Percentiles rank a stretch among this genome's conserved stretches.
Evolutionary conservation across 1,140 invertebrate genomes (phyloP).

Genomic region (Penaeus japonicus): DNA sequence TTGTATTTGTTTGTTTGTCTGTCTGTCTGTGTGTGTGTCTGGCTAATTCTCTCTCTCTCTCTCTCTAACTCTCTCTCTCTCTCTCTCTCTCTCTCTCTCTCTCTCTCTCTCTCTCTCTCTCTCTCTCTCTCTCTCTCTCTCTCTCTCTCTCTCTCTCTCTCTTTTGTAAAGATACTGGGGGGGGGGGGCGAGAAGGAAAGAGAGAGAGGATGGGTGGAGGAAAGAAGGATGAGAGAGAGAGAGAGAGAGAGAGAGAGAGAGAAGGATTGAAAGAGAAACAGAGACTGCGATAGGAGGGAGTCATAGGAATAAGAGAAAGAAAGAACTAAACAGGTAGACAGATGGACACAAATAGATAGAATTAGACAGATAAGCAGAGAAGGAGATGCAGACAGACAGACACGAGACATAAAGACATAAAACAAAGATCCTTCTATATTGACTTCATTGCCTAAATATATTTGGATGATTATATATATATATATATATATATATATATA

Average conservation of each 20-base stretch:
- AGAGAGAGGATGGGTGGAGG: neutral
- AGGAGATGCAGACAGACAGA: no score
- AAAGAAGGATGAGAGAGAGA: neutral
- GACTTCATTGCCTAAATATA: no score
- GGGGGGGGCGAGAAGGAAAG: neutral
- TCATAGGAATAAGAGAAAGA: no score
- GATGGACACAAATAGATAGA: no score
- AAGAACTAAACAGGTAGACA: no score
- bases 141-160: neutral
- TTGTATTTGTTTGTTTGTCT: neutral
- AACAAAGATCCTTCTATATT: no score
- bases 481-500: no score
- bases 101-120: slow-evolving; percentile 15
- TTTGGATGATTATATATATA: no score
- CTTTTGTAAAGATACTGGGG: neutral
- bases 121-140: slow-evolving; percentile 6
- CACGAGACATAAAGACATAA: no score
- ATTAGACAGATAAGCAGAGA: no score
- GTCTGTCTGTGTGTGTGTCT: neutral
- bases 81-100: slow-evolving; percentile 20
- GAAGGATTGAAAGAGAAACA: neutral
- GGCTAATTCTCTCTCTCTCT: slow-evolving; percentile 10
- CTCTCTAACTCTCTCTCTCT: slow-evolving; percentile 17
- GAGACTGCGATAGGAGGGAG: neutral
- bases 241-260: neutral